Evolutionary conservation across 1,140 invertebrate species (phyloP).

Genomic region (Pinna nobilis): DNA sequence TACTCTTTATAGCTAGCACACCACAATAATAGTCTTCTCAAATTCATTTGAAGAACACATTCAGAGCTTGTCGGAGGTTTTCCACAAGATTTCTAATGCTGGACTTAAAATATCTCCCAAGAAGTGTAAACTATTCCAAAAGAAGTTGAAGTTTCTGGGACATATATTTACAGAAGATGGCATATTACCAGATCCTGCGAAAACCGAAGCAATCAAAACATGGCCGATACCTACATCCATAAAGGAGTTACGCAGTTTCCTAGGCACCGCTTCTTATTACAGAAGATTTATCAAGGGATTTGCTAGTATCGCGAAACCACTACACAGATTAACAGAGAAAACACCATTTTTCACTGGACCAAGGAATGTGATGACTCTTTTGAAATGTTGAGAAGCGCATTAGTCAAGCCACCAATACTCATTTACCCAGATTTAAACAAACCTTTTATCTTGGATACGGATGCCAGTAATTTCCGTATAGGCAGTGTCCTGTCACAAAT

Average conservation of each 20-base stretch:
- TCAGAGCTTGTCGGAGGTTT: conserved; percentile 25
- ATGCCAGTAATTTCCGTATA: conserved; percentile 43
- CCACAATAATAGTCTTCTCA: conserved; percentile 28
- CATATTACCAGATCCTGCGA: conserved; percentile 56
- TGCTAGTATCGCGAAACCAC: neutral
- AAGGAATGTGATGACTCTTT: neutral
- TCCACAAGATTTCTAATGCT: conserved; percentile 17
- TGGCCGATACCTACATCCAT: conserved; percentile 63
- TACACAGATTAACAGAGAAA: conserved; percentile 2
- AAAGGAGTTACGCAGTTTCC: conserved; percentile 58
- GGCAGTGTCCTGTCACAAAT: conserved; percentile 49
- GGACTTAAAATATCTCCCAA: conserved; percentile 51
- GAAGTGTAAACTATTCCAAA: conserved; percentile 55
- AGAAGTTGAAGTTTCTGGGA: conserved; percentile 45
- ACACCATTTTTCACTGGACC: neutral
- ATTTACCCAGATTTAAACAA: neutral
- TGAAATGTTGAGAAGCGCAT: neutral
- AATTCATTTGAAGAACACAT: conserved; percentile 10
- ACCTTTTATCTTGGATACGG: conserved; percentile 16
- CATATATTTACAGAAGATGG: conserved; percentile 37
- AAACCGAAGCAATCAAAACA: conserved; percentile 59
- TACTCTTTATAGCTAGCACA: too few species aligned
- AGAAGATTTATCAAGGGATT: conserved; percentile 55
- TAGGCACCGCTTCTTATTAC: conserved; percentile 58
- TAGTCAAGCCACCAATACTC: neutral